Conservation (phyloP, 2,113 vertebrate genomes). For the Anhinga anhinga region DNA sequence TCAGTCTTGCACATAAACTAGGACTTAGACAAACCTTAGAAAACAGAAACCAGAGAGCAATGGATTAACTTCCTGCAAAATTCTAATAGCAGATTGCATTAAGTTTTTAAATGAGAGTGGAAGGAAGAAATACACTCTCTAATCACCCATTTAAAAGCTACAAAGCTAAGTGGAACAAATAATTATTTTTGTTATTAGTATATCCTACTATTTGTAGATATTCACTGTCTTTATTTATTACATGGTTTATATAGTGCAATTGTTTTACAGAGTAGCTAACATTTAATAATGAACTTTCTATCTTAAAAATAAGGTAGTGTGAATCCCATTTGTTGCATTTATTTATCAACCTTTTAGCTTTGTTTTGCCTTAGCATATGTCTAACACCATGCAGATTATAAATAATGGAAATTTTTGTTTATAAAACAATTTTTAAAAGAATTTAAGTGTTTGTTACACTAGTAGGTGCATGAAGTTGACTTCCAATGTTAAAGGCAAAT, state of each 20-base stretch:
- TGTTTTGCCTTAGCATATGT: not conserved
- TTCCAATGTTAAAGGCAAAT: not conserved
- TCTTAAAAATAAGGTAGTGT: conserved; percentile 45
- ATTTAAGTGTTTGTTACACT: not conserved
- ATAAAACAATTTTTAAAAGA: not conserved
- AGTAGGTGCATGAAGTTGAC: not conserved
- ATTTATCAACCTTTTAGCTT: conserved; percentile 11
- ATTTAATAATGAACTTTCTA: not conserved
- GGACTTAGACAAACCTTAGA: conserved; percentile 41
- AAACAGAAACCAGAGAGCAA: conserved; percentile 43
- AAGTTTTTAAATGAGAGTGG: not conserved
- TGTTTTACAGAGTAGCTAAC: conserved; percentile 13
- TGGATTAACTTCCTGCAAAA: conserved; percentile 64
- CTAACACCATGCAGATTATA: not conserved
- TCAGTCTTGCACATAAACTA: conserved; percentile 61
- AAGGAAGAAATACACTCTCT: not conserved
- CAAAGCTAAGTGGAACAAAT: not conserved
- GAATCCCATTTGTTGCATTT: not conserved
- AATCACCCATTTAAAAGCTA: not conserved
- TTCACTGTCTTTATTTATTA: conserved; percentile 19
- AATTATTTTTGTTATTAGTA: conserved; percentile 64
- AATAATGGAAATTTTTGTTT: not conserved
- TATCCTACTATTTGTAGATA: conserved; percentile 41
- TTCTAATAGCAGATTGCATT: conserved; percentile 47
- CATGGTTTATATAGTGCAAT: not conserved